Conservation (phyloP, 2,888 invertebrate species). For the Macropis europaea region DNA sequence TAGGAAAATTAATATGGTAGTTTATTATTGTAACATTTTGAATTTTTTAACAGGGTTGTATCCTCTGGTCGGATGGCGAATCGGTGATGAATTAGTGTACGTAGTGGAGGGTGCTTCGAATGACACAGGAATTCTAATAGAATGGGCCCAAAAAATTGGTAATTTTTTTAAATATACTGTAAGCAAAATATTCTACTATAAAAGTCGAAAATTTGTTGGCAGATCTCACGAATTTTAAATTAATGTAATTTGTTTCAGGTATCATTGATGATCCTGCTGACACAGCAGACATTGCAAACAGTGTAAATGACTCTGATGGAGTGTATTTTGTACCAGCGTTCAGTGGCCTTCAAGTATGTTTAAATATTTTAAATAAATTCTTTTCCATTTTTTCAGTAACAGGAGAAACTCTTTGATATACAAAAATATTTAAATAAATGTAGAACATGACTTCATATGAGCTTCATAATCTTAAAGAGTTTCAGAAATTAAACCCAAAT, state of each 20-base stretch:
- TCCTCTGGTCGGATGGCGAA: conserved; percentile 94
- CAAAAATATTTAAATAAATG: too few species aligned
- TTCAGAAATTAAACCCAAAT: too few species aligned
- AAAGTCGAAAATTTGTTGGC: not conserved
- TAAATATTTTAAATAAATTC: too few species aligned
- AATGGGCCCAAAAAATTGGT: conserved; percentile 91
- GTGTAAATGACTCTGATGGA: conserved; percentile 87
- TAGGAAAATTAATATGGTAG: too few species aligned
- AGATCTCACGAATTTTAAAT: not conserved
- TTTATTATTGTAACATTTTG: too few species aligned
- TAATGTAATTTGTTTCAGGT: conserved; percentile 78
- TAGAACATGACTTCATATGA: too few species aligned
- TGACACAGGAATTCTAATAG: conserved; percentile 93
- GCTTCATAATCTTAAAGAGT: too few species aligned
- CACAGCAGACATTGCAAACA: conserved; percentile 85
- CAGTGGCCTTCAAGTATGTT: conserved; percentile 90
- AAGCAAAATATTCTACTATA: too few species aligned
- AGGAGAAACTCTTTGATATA: too few species aligned
- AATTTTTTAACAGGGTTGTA: conserved; percentile 85
- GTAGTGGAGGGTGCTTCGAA: conserved; percentile 93
- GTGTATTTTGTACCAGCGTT: conserved; percentile 95
- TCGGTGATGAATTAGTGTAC: conserved; percentile 84
- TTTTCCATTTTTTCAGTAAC: too few species aligned
- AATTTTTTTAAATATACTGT: conserved; percentile 64
- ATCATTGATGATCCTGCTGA: conserved; percentile 85